A percentile compares a stretch with the other conserved stretches of the same genome.
Evolutionary conservation across 2,113 vertebrate species (phyloP).

Genomic region (Syrmaticus mikado): DNA sequence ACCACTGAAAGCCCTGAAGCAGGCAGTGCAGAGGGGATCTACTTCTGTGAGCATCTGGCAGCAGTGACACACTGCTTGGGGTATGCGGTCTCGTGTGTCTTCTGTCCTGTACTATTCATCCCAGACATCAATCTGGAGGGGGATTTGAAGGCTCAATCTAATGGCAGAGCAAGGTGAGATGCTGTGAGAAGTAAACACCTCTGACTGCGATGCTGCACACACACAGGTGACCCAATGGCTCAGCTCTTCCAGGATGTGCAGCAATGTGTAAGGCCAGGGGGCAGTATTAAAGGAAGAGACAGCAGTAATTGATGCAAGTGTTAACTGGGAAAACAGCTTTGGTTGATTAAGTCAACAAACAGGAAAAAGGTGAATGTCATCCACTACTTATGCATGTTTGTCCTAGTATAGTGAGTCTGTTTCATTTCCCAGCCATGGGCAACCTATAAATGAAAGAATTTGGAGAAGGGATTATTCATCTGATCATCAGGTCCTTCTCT

Average conservation of each 20-base stretch:
- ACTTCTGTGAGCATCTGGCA: background rate
- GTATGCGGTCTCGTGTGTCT: background rate
- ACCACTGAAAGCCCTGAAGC: background rate
- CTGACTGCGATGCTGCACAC: background rate
- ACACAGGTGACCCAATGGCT: background rate
- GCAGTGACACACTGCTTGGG: fast-evolving
- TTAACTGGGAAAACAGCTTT: background rate
- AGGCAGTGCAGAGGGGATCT: fast-evolving
- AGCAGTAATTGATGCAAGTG: background rate
- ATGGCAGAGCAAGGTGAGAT: fast-evolving
- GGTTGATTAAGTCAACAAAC: background rate
- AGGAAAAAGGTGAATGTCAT: background rate
- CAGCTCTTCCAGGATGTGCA: background rate
- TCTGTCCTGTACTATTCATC: background rate
- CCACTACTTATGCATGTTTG: fast-evolving
- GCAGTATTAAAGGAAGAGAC: background rate
- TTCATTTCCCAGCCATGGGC: background rate
- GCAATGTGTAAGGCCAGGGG: background rate
- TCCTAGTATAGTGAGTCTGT: background rate
- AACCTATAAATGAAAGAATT: background rate
- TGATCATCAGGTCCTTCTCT: background rate
- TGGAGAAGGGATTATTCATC: background rate
- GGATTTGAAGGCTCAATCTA: background rate
- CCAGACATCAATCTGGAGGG: background rate
- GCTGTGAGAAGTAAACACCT: background rate